Conservation (phyloP, 2,888 invertebrate genomes). For the Odontothrips loti region DNA sequence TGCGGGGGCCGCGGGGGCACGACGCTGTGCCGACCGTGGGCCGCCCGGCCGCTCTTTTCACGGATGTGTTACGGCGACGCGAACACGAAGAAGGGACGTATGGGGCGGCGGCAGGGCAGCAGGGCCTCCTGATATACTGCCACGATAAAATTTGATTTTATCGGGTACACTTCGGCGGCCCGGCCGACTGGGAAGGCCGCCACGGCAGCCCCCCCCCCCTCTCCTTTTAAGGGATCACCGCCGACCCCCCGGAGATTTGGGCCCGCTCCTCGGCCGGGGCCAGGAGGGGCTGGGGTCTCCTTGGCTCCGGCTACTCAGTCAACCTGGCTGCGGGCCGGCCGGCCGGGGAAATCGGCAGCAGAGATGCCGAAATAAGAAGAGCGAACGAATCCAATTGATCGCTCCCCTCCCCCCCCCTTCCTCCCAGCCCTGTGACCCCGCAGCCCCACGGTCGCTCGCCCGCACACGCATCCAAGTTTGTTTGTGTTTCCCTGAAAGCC, state of each 20-base stretch:
- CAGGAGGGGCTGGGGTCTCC: too few relatives aligned
- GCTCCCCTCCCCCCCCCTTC: too few relatives aligned
- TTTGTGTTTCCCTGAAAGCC: constrained; percentile 20
- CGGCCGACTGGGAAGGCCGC: not conserved
- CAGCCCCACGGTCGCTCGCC: not conserved
- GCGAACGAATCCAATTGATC: too few relatives aligned
- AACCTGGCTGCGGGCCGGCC: too few relatives aligned
- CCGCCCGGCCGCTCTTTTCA: not conserved
- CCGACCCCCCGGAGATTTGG: not conserved
- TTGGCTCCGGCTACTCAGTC: too few relatives aligned
- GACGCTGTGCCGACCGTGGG: not conserved
- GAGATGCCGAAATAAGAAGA: too few relatives aligned
- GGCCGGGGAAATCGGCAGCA: too few relatives aligned
- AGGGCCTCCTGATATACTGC: constrained; percentile 4
- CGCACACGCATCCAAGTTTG: constrained; percentile 13
- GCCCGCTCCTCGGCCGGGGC: not conserved
- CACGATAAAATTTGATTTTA: constrained; percentile 25
- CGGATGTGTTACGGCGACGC: constrained; percentile 7
- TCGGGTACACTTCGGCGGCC: not conserved
- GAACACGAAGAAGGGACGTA: constrained; percentile 16
- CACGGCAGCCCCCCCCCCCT: not conserved
- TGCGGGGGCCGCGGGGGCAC: not conserved
- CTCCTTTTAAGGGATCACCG: not conserved
- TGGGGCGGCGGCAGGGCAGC: not conserved
- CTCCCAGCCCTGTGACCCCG: not conserved